These are phyloP conservation scores for human (Homo sapiens) DNA, from an alignment of 2,113 vertebrate species.

Conservation along the genomic window GRCh38 chr17:29030501-29031000, in stretches of 20 bases:
- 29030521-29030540: not conserved
- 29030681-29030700: not conserved
- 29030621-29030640: not conserved
- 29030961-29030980: too few species aligned
- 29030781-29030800: not conserved
- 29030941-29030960: too few species aligned
- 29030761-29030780: fast-evolving
- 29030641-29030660: not conserved
- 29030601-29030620: not conserved
- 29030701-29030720: not conserved
- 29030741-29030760: not conserved
- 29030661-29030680: not conserved
- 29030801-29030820: not conserved
- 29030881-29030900: constrained; percentile 12
- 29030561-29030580: not conserved
- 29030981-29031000: too few species aligned
- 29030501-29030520: not conserved
- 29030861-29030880: not conserved
- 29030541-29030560: not conserved
- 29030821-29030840: not conserved
- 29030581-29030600: constrained; percentile 3
- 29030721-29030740: not conserved
- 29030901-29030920: not conserved
- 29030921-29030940: too few species aligned
- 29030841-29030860: not conserved